Evolutionary conservation across 2,113 vertebrate genomes (phyloP).

Genomic region (Mirounga angustirostris): DNA sequence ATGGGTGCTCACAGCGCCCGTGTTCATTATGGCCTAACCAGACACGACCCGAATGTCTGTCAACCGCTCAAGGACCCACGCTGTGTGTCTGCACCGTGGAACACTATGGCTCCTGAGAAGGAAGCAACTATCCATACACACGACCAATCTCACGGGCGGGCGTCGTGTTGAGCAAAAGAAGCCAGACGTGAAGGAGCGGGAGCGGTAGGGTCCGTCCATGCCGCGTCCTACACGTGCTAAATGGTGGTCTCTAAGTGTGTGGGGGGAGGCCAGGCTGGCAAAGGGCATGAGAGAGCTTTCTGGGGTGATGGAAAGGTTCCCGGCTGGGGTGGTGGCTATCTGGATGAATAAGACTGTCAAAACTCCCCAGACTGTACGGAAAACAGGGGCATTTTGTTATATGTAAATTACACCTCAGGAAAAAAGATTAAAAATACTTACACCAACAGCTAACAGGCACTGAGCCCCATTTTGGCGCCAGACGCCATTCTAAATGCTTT

Average conservation of each 20-base stretch:
- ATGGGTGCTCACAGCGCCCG: not conserved
- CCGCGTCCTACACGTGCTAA: rapidly evolving
- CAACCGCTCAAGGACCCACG: rapidly evolving
- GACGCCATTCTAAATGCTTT: not conserved
- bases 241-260: rapidly evolving
- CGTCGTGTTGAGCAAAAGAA: rapidly evolving
- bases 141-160: rapidly evolving
- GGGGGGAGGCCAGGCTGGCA: not conserved
- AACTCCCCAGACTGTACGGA: not conserved
- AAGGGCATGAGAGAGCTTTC: not conserved
- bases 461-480: not conserved
- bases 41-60: not conserved
- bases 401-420: not conserved
- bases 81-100: not conserved
- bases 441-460: not conserved
- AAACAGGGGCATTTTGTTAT: not conserved
- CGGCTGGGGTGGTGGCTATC: not conserved
- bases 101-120: no score
- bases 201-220: rapidly evolving
- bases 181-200: rapidly evolving
- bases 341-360: not conserved
- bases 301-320: not conserved
- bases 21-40: not conserved
- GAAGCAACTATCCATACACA: no score
- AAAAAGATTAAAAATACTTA: not conserved